phyloP scores from a whole-genome alignment of 1,140 invertebrate genomes.

The Leptoteleia sp. region DNA sequence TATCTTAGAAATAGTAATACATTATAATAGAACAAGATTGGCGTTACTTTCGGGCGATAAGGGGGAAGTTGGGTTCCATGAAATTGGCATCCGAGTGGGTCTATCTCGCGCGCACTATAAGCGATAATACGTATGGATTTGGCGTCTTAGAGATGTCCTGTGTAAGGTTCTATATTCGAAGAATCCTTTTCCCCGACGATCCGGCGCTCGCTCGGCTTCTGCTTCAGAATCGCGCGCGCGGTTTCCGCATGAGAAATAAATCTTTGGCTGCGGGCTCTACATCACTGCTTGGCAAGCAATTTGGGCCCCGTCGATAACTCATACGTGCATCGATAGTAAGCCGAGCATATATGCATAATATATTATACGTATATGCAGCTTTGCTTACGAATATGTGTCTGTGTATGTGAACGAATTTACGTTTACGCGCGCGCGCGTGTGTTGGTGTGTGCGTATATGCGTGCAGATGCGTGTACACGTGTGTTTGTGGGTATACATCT shows the following conservation, averaged over 20 bases:
- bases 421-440: too few species aligned
- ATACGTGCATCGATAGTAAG: slow-evolving; percentile 79
- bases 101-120: slow-evolving; percentile 58
- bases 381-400: slow-evolving; percentile 29
- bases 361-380: slow-evolving; percentile 70
- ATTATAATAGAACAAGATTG: slow-evolving; percentile 57
- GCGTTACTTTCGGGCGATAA: slow-evolving; percentile 50
- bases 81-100: slow-evolving; percentile 71
- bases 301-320: slow-evolving; percentile 79
- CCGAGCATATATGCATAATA: slow-evolving; percentile 71
- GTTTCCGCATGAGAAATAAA: slow-evolving; percentile 76
- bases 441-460: too few species aligned
- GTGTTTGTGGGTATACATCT: too few species aligned
- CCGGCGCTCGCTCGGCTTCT: slow-evolving; percentile 43
- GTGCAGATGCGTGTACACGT: too few species aligned
- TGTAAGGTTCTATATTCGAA: slow-evolving; percentile 52
- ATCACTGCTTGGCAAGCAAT: slow-evolving; percentile 80
- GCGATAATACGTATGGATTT: slow-evolving; percentile 68
- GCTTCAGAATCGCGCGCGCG: slow-evolving; percentile 41
- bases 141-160: slow-evolving; percentile 54
- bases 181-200: slow-evolving; percentile 46
- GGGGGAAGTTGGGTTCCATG: slow-evolving; percentile 67
- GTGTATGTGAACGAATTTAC: too few species aligned
- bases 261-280: slow-evolving; percentile 77
- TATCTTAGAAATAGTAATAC: slow-evolving; percentile 53